A percentile compares a stretch with the other conserved stretches of the same genome.
phyloP scores from a whole-genome alignment of 2,113 vertebrate species.

The Mesitornis unicolor region DNA sequence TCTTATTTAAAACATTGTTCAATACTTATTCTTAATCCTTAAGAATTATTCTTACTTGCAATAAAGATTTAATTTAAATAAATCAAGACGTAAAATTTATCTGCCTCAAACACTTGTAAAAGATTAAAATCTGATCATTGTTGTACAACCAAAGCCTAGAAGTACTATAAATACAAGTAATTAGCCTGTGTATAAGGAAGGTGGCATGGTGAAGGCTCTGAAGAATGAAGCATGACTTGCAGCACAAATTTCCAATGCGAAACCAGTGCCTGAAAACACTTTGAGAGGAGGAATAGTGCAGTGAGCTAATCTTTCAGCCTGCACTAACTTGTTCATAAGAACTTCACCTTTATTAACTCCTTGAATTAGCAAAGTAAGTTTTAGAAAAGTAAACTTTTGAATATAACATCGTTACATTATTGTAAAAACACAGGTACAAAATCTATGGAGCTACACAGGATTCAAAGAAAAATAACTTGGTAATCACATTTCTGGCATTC shows the following conservation, averaged over 20 bases:
- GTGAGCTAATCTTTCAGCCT: not conserved
- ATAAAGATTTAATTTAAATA: not conserved
- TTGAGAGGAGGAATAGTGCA: not conserved
- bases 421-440: not conserved
- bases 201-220: not conserved
- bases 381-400: not conserved
- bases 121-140: not conserved
- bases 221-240: not conserved
- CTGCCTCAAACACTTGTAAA: not conserved
- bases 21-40: not conserved
- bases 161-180: not conserved
- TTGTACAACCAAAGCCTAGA: not conserved
- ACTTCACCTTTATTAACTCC: not conserved
- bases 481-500: not conserved
- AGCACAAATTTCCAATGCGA: not conserved
- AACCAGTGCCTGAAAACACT: not conserved
- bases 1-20: not conserved
- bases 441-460: not conserved
- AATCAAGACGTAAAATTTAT: not conserved
- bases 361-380: not conserved
- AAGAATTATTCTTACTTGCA: not conserved
- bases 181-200: not conserved
- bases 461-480: not conserved
- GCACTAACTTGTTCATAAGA: not conserved
- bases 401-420: not conserved